These are phyloP conservation scores for Meandrusa payeni DNA, from an alignment of 2,888 invertebrate species.

Conservation along the genomic window DNA sequence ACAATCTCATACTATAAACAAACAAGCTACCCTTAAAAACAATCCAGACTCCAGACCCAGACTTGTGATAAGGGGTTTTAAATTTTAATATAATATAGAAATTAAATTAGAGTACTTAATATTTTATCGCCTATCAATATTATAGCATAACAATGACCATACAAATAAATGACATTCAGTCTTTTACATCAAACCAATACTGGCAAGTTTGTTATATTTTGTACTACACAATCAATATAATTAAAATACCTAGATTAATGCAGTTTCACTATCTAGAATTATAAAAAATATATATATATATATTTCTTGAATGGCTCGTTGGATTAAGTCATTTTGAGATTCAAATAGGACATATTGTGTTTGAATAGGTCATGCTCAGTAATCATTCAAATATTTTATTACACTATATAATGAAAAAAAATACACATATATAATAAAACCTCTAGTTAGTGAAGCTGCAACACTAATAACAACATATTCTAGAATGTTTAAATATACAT, in stretches of 20 bases:
- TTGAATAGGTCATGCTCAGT: not conserved
- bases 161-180: conserved; percentile 76
- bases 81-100: not conserved
- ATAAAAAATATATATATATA: no score
- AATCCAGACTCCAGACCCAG: conserved; percentile 22
- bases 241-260: conserved; percentile 53
- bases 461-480: conserved; percentile 35
- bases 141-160: conserved; percentile 64
- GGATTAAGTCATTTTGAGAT: conserved; percentile 17
- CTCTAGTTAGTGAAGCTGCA: conserved; percentile 67
- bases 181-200: conserved; percentile 80
- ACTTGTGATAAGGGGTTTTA: no score
- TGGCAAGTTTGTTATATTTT: conserved; percentile 80
- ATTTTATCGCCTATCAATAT: conserved; percentile 42
- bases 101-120: conserved; percentile 23
- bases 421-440: conserved; percentile 12
- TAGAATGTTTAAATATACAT: conserved; percentile 36
- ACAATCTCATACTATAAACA: conserved; percentile 15
- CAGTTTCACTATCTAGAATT: conserved; percentile 63
- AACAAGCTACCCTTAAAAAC: conserved; percentile 29
- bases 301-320: no score
- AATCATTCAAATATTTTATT: not conserved
- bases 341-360: not conserved
- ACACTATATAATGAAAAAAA: not conserved
- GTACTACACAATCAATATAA: conserved; percentile 73